These are phyloP conservation scores for Acrocephalus kingi DNA, from an alignment of 2,113 vertebrate species.

Conservation along the genomic window DNA sequence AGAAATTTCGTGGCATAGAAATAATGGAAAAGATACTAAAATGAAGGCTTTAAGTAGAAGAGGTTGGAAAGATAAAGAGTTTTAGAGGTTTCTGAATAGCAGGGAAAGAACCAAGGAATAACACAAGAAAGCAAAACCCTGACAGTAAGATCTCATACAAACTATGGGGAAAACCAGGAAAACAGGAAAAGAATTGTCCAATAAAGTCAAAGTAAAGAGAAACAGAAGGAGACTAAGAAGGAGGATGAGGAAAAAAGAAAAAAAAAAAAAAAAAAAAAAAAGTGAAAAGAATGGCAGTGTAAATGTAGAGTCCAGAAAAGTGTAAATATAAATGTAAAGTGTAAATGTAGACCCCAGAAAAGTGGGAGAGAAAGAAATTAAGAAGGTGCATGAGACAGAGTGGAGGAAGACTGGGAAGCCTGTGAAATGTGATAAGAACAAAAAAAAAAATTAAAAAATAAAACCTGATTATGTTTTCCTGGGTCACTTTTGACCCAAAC, in stretches of 20 bases:
- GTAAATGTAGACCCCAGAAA: neutral
- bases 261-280: neutral
- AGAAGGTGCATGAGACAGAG: neutral
- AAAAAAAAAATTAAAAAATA: neutral
- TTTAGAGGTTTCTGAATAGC: neutral
- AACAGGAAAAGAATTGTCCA: neutral
- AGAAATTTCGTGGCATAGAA: neutral
- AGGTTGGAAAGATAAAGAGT: neutral
- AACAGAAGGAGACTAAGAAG: neutral
- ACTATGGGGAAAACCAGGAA: rapidly evolving
- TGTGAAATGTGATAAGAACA: neutral
- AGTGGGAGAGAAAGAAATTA: neutral
- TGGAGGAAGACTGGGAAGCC: neutral
- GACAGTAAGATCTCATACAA: neutral
- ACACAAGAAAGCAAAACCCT: neutral
- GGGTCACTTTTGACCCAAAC: neutral
- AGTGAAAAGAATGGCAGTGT: neutral
- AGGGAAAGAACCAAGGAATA: neutral
- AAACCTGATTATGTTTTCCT: neutral
- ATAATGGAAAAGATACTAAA: neutral
- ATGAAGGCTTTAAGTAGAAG: neutral
- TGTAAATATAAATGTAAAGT: neutral
- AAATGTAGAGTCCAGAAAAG: neutral
- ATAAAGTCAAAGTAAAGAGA: neutral
- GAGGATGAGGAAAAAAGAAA: neutral